Conservation (phyloP, 2,888 invertebrate species). For the Hymenopus coronatus region DNA sequence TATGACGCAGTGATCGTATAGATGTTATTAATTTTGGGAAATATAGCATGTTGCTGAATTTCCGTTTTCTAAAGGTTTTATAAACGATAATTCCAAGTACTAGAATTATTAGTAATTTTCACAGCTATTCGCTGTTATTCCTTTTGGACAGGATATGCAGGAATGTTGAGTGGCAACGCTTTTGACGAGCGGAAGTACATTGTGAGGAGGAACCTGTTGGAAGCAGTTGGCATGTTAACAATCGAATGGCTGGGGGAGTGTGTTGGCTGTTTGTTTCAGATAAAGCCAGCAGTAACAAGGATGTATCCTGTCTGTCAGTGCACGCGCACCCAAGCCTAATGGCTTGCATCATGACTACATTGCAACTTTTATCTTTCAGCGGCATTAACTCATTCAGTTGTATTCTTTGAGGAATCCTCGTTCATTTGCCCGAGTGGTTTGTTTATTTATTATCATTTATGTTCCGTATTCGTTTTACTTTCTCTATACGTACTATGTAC, state of each 20-base stretch:
- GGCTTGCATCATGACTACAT: not conserved
- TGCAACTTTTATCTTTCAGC: not conserved
- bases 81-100: too few species aligned
- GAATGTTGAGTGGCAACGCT: not conserved
- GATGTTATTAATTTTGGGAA: too few species aligned
- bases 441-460: too few species aligned
- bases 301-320: not conserved
- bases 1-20: too few species aligned
- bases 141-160: not conserved
- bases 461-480: too few species aligned
- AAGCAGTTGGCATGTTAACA: not conserved
- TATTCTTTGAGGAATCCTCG: too few species aligned
- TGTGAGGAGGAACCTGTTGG: not conserved
- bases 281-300: not conserved
- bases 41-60: too few species aligned
- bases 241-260: not conserved
- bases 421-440: too few species aligned
- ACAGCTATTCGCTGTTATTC: too few species aligned
- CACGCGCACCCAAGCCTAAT: not conserved
- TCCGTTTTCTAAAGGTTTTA: too few species aligned
- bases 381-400: not conserved
- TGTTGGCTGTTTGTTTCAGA: not conserved
- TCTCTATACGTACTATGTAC: too few species aligned
- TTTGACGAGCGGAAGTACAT: not conserved
- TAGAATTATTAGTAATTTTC: too few species aligned